Base-by-base conservation (phyloP, 2,888 invertebrate species). In the Meandrusa payeni region DNA sequence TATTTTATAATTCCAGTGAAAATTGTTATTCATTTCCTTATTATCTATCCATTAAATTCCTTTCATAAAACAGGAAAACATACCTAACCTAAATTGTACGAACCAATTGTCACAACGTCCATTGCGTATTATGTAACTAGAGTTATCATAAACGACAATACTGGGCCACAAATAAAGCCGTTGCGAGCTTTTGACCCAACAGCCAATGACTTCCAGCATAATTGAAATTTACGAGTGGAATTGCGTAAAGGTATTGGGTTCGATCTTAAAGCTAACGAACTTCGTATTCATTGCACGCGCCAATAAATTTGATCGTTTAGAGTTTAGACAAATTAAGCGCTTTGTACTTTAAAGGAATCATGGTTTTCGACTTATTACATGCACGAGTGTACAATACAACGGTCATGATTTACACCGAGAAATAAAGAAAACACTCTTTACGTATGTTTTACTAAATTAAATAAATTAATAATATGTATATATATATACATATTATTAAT, bases 171-270 rank as follows among this genome's bases (percentile, higher is more conserved):
- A 43, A 43, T 43, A 37, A 36, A 42, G 36, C 29, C 29, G 19
- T 42, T 36, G 29, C 42, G 15, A 43, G 43, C 37, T 43, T 41
- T 43, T 43, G 37, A 43, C 37, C 37, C 37, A 32, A 26, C 42
- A 17, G 34, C 26, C 37, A 32, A 26, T 19, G 20, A 37, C 33
- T 24, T 41, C 31, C 43, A 32, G 37, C 32, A 38, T 43, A 43
- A 43, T 43, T 43, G 43, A 43, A 43, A 43, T 43, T 38, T 43
- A 37, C 37, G 43, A 38, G 19, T 24, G 11, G 26, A 13, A 38
- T 43, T 43, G 36, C 43, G 37, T 32, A 43, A 43, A 13, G 12
- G 28, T 3, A 3, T 24, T 19, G 26, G 19, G 22, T 43, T 26
- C 20, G 19, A 37, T 43, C 32, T 37, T 19, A 32, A 28, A 22